These are phyloP conservation scores for Streptopelia turtur DNA, from an alignment of 2,797 vertebrate species.

Conservation along the genomic window DNA sequence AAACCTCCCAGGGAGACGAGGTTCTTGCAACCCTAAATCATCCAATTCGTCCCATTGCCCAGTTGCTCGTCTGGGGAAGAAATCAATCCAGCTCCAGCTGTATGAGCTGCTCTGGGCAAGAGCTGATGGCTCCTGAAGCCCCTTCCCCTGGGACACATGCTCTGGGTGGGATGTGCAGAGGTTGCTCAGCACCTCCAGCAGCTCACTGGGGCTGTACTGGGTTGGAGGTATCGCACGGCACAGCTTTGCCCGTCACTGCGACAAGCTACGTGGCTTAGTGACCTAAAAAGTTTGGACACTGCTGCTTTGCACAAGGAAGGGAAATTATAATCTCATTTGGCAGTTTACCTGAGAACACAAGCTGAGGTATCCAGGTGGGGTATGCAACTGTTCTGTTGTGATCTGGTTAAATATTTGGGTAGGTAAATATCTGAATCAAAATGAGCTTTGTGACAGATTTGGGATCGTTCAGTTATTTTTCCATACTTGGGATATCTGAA, in stretches of 20 bases:
- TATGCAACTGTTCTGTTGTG: neutral
- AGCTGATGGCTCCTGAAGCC: neutral
- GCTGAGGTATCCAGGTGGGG: neutral
- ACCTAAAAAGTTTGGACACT: neutral
- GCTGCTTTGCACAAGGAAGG: conserved; percentile 15
- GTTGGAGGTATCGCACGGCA: neutral
- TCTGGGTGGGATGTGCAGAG: neutral
- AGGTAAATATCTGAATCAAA: conserved; percentile 31
- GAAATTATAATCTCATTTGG: neutral
- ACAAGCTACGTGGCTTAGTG: neutral
- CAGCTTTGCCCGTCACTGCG: neutral
- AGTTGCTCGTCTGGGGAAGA: neutral
- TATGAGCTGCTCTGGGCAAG: neutral
- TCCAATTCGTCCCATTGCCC: neutral
- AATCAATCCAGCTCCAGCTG: neutral
- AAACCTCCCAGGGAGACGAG: neutral
- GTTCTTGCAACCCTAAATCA: neutral
- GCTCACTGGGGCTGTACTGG: accelerated
- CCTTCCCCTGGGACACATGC: neutral
- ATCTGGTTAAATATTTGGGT: neutral
- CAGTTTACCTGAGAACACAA: conserved; percentile 9
- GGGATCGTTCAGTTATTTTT: conserved; percentile 8
- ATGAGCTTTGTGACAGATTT: neutral
- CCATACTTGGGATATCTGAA: conserved; percentile 7
- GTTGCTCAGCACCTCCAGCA: neutral